phyloP scores from a whole-genome alignment of 1,140 invertebrate genomes.

The Ceratosolen fusciceps region DNA sequence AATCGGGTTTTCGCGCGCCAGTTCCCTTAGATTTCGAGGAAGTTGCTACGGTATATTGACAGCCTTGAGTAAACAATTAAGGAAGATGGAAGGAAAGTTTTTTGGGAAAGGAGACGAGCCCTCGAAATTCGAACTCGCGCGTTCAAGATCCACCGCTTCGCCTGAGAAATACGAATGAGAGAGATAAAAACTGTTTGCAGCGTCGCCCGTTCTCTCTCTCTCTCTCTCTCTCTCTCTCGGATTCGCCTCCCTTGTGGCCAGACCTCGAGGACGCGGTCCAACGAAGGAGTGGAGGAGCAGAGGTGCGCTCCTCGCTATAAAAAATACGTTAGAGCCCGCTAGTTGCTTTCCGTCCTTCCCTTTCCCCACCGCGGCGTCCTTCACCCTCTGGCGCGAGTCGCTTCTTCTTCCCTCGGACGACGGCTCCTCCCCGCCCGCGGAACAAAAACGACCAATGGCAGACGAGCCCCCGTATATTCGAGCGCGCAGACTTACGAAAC shows the following conservation, averaged over 20 bases:
- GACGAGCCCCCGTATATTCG: not conserved
- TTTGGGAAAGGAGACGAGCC: too few relatives aligned
- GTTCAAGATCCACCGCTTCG: too few relatives aligned
- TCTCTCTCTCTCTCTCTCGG: not conserved
- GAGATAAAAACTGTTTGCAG: too few relatives aligned
- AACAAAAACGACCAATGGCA: not conserved
- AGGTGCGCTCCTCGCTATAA: conserved; percentile 4
- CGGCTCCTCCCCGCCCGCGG: not conserved
- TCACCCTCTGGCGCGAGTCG: not conserved
- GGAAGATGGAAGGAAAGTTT: too few relatives aligned
- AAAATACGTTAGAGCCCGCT: conserved; percentile 35
- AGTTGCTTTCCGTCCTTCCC: not conserved
- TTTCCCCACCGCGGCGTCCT: not conserved
- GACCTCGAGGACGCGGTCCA: not conserved
- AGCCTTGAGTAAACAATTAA: too few relatives aligned
- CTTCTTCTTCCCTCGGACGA: not conserved
- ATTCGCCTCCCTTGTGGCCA: conserved; percentile 1
- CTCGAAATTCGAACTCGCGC: too few relatives aligned
- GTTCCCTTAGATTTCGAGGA: too few relatives aligned
- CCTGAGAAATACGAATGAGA: conserved; percentile 10
- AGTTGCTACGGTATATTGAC: too few relatives aligned
- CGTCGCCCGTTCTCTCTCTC: not conserved
- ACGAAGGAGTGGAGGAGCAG: not conserved
- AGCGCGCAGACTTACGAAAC: not conserved
- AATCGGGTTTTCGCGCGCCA: conserved; percentile 4